Evolutionary conservation across 1,140 invertebrate genomes (phyloP).

Genomic region (Ceratosolen fusciceps): DNA sequence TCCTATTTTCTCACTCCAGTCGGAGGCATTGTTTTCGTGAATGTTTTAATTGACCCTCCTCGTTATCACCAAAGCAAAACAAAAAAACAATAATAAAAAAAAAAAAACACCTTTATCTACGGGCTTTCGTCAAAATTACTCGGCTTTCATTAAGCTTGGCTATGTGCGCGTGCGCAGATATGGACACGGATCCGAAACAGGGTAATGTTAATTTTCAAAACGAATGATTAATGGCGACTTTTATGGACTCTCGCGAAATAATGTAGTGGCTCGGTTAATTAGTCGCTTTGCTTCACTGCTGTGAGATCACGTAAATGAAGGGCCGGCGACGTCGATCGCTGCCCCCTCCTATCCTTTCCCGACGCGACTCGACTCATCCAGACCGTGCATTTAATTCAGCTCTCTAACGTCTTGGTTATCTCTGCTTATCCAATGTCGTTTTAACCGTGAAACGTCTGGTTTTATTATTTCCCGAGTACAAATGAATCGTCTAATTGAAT

Average conservation of each 20-base stretch:
- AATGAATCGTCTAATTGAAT: conserved; percentile 21
- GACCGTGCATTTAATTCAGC: conserved; percentile 32
- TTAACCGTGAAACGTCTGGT: background rate
- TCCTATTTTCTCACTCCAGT: too few relatives aligned
- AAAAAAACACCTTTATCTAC: too few relatives aligned
- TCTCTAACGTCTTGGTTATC: background rate
- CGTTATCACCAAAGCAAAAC: too few relatives aligned
- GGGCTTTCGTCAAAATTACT: too few relatives aligned
- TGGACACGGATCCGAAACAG: too few relatives aligned
- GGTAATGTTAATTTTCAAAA: background rate
- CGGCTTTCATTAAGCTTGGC: too few relatives aligned
- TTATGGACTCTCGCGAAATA: background rate
- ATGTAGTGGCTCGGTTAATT: background rate
- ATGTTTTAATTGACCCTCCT: too few relatives aligned
- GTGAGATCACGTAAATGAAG: background rate
- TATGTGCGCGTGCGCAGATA: too few relatives aligned
- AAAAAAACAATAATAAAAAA: too few relatives aligned
- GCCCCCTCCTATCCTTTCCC: background rate
- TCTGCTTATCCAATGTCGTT: background rate
- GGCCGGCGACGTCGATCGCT: background rate
- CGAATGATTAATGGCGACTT: background rate
- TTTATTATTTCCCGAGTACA: background rate
- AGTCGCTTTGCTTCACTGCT: background rate
- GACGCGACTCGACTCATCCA: background rate
- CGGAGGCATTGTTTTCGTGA: too few relatives aligned